Conservation (phyloP, 1,140 invertebrate species). For the Samia ricini region DNA sequence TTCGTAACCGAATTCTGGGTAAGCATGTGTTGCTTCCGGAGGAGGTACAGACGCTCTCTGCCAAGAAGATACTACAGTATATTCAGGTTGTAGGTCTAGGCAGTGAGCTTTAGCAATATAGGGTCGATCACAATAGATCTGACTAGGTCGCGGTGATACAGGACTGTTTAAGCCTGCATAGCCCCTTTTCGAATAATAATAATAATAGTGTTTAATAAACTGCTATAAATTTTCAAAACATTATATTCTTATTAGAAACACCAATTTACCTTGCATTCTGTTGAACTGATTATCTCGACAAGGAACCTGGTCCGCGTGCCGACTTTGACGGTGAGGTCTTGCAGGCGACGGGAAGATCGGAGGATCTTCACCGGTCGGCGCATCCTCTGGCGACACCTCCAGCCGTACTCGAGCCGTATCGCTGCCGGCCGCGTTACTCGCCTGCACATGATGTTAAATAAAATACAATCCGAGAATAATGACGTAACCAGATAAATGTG, state of each 20-base stretch:
- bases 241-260: background rate
- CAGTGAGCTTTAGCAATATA: no score
- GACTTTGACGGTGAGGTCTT: constrained; percentile 90
- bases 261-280: constrained; percentile 84
- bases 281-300: constrained; percentile 88
- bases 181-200: no score
- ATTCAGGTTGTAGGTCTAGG: no score
- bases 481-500: background rate
- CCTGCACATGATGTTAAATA: constrained; percentile 29
- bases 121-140: no score
- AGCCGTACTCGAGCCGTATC: constrained; percentile 56
- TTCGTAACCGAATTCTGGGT: no score
- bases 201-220: no score
- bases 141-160: no score
- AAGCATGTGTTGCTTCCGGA: no score
- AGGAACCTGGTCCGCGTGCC: constrained; percentile 89
- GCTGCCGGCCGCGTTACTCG: constrained; percentile 60
- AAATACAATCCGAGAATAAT: no score
- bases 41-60: no score
- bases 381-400: constrained; percentile 56
- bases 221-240: background rate
- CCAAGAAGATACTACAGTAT: no score
- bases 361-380: constrained; percentile 81
- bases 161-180: no score
- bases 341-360: constrained; percentile 86